Evolutionary conservation across 2,888 invertebrate species (phyloP).

Genomic region (Pristionchus exspectatus): DNA sequence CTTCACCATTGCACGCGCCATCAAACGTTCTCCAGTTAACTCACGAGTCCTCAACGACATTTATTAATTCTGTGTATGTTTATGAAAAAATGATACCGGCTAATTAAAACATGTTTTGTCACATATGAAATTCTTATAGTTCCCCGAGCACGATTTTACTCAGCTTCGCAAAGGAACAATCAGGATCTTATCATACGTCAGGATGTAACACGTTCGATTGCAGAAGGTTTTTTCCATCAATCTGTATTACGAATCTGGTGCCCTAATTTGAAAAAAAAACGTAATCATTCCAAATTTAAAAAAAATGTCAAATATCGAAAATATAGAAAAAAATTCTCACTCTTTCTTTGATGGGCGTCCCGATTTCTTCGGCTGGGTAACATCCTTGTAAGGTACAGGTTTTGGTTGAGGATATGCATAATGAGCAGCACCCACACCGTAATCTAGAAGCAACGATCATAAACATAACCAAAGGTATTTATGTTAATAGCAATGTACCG

Average conservation of each 20-base stretch:
- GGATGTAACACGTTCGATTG: too few relatives aligned
- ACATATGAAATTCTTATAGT: too few relatives aligned
- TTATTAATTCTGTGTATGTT: not conserved
- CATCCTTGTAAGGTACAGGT: not conserved
- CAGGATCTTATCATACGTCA: too few relatives aligned
- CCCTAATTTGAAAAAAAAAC: too few relatives aligned
- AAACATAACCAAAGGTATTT: not conserved
- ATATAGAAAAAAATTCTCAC: not conserved
- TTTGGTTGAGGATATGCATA: not conserved
- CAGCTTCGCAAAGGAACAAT: too few relatives aligned
- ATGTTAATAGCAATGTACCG: not conserved
- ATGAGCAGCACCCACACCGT: not conserved
- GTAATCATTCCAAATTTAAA: too few relatives aligned
- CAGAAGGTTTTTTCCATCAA: too few relatives aligned
- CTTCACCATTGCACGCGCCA: constrained; percentile 30
- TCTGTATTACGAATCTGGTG: too few relatives aligned
- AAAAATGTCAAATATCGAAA: too few relatives aligned
- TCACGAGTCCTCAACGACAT: not conserved
- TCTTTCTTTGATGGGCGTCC: constrained; percentile 46
- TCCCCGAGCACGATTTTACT: too few relatives aligned
- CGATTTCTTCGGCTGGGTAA: constrained; percentile 14
- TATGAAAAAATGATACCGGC: not conserved
- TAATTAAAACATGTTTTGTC: too few relatives aligned
- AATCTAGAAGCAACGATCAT: not conserved
- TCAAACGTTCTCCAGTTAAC: not conserved